Conservation (phyloP, 1,140 invertebrate genomes). For the Brachystomella parvula region DNA sequence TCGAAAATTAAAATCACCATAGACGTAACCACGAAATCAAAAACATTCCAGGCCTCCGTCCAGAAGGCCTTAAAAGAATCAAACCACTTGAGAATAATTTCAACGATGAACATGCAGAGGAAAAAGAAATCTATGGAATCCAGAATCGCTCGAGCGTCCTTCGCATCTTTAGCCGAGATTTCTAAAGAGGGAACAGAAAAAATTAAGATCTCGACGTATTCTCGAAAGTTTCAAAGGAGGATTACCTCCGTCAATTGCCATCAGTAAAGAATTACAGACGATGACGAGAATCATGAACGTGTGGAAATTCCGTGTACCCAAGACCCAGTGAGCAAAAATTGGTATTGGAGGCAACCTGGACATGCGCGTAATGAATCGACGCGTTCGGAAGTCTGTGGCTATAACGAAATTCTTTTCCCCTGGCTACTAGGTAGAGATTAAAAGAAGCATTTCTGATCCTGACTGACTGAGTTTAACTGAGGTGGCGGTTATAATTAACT, state of each 20-base stretch:
- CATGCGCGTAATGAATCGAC: constrained; percentile 27
- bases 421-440: background rate
- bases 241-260: constrained; percentile 14
- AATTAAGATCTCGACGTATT: background rate
- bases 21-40: constrained; percentile 34
- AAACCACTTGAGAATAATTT: constrained; percentile 40
- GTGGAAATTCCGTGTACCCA: constrained; percentile 17
- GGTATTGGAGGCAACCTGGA: constrained; percentile 21
- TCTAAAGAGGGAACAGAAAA: background rate
- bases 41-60: constrained; percentile 40
- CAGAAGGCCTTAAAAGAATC: constrained; percentile 39
- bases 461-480: background rate
- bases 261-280: constrained; percentile 24
- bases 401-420: background rate
- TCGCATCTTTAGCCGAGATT: background rate
- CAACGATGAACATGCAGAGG: constrained; percentile 38
- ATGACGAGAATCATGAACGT: constrained; percentile 29
- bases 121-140: constrained; percentile 38
- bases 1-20: constrained; percentile 16
- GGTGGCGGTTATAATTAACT: background rate
- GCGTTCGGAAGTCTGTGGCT: constrained; percentile 19
- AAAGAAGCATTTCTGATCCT: background rate
- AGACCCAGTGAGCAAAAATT: constrained; percentile 30
- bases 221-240: background rate
- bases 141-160: constrained; percentile 16